These are phyloP conservation scores for Cynocephalus volans DNA, from an alignment of 2,113 vertebrate species.

Conservation along the genomic window DNA sequence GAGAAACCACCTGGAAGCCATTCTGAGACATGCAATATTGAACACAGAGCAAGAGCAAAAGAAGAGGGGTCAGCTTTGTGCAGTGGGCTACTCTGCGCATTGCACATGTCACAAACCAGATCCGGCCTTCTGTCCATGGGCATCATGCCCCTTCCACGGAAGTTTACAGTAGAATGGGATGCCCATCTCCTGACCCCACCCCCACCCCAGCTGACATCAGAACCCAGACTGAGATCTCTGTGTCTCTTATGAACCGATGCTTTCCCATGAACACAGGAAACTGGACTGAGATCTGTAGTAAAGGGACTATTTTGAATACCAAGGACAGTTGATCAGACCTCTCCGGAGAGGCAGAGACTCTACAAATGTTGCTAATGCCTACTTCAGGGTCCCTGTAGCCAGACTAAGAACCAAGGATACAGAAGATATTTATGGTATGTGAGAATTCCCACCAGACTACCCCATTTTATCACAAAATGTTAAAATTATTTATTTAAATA, in stretches of 20 bases:
- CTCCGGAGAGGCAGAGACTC: background rate
- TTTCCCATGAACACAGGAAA: background rate
- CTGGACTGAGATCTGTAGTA: background rate
- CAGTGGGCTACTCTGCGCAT: background rate
- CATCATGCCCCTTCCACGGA: background rate
- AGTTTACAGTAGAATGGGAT: background rate
- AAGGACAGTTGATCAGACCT: background rate
- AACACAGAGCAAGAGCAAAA: background rate
- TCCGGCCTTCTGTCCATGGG: background rate
- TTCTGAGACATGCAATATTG: background rate
- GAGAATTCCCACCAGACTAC: background rate
- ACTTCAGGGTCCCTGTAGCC: background rate
- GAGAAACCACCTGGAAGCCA: background rate
- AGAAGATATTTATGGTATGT: accelerated
- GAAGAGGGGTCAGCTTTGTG: background rate
- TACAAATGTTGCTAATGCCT: background rate
- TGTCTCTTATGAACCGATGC: background rate
- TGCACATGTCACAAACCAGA: background rate
- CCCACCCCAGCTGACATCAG: background rate
- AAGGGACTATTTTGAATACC: background rate
- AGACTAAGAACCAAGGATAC: background rate
- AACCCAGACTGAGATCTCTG: background rate
- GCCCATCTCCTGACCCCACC: background rate
- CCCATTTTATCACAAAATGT: background rate
- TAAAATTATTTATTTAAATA: background rate